Evolutionary conservation across 2,113 vertebrate species (phyloP).

Genomic region (Ibidorhyncha struthersii): DNA sequence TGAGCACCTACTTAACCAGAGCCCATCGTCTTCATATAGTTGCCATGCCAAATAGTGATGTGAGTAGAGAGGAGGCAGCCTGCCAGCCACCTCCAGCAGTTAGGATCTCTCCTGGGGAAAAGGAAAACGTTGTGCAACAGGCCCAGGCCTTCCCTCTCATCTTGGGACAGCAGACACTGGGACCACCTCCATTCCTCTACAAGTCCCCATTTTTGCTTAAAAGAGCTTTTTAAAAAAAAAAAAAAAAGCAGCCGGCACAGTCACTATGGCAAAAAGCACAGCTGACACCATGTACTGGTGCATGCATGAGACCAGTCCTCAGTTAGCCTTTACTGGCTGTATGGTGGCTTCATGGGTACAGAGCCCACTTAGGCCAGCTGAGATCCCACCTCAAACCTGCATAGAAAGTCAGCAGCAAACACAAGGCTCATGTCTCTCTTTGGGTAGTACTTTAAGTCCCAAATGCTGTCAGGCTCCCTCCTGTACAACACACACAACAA

Average conservation of each 20-base stretch:
- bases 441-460: background rate
- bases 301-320: background rate
- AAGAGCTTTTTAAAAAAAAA: background rate
- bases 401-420: background rate
- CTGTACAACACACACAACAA: background rate
- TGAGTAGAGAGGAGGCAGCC: background rate
- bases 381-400: background rate
- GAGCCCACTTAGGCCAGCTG: background rate
- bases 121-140: background rate
- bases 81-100: background rate
- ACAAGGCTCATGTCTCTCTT: background rate
- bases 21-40: rapidly evolving
- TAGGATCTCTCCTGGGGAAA: background rate
- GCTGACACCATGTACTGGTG: rapidly evolving
- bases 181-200: background rate
- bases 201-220: background rate
- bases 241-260: background rate
- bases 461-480: background rate
- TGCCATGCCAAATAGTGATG: background rate
- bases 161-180: background rate
- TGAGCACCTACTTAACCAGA: background rate
- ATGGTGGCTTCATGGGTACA: background rate
- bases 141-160: background rate
- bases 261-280: background rate
- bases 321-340: background rate